Percentiles rank a stretch among this genome's conserved stretches.
phyloP scores from a whole-genome alignment of 2,888 invertebrate species.

The Erebia palarica region DNA sequence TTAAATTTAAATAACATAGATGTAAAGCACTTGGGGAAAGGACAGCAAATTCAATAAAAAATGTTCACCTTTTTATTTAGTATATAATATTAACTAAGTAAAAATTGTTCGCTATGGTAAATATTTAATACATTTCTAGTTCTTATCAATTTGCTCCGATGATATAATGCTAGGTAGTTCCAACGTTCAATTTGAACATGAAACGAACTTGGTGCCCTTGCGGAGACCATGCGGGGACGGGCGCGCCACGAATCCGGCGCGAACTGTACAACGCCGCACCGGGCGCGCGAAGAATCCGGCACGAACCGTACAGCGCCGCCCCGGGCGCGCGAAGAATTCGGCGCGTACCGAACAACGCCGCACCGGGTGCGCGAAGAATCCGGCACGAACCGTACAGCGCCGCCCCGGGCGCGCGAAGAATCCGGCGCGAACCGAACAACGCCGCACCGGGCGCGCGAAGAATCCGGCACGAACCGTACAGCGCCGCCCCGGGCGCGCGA shows the following conservation, averaged over 20 bases:
- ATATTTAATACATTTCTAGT: conserved; percentile 82
- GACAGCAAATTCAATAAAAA: conserved; percentile 84
- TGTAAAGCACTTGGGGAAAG: conserved; percentile 84
- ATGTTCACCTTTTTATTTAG: conserved; percentile 79
- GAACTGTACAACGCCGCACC: not conserved
- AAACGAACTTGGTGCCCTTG: conserved; percentile 56
- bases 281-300: conserved; percentile 60
- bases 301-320: not conserved
- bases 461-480: not conserved
- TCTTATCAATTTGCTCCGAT: conserved; percentile 71
- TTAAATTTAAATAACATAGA: conserved; percentile 81
- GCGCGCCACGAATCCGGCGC: conserved; percentile 47
- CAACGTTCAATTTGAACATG: conserved; percentile 72
- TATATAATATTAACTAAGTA: conserved; percentile 81
- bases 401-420: conserved; percentile 68
- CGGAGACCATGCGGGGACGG: conserved; percentile 52
- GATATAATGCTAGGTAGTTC: conserved; percentile 77
- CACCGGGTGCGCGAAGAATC: no score
- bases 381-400: no score
- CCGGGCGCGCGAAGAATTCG: no score
- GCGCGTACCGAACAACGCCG: no score
- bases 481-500: no score
- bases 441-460: conserved; percentile 61
- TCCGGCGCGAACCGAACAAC: not conserved
- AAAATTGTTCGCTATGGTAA: conserved; percentile 82